Conservation (phyloP, 2,113 vertebrate genomes). For the Apistogramma diplotaenia region DNA sequence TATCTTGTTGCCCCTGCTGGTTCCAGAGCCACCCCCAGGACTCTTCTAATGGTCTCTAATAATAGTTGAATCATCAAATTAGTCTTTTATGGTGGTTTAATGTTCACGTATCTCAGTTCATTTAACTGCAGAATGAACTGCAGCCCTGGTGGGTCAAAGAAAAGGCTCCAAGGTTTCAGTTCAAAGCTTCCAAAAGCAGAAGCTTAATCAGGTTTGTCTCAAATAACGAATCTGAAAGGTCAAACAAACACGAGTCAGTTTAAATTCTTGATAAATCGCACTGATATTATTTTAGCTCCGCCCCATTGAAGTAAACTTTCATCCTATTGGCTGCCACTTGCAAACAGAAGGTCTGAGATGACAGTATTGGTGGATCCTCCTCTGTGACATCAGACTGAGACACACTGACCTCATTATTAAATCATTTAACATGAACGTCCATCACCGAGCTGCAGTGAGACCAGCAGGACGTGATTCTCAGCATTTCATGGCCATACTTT, state of each 20-base stretch:
- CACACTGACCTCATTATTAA: not conserved
- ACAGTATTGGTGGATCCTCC: not conserved
- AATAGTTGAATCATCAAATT: not conserved
- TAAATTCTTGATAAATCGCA: rapidly evolving
- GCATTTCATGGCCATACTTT: not conserved
- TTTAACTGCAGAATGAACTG: not conserved
- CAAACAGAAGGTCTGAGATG: not conserved
- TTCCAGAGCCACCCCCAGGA: not conserved
- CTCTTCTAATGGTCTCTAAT: not conserved
- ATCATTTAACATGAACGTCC: not conserved
- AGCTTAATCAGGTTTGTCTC: not conserved
- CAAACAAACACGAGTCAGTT: rapidly evolving
- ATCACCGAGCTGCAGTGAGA: too few species aligned
- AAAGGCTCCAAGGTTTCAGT: not conserved
- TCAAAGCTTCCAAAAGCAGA: not conserved
- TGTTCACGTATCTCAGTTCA: not conserved
- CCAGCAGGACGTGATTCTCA: too few species aligned
- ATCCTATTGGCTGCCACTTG: not conserved
- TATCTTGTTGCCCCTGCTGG: not conserved
- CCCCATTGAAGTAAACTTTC: not conserved
- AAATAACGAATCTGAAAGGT: not conserved
- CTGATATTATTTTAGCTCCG: not conserved
- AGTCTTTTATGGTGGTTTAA: not conserved
- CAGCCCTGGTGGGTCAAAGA: not conserved
- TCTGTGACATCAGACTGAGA: not conserved